Base-by-base conservation (phyloP, 2,113 vertebrate genomes). In the Pseudopipra pipra region DNA sequence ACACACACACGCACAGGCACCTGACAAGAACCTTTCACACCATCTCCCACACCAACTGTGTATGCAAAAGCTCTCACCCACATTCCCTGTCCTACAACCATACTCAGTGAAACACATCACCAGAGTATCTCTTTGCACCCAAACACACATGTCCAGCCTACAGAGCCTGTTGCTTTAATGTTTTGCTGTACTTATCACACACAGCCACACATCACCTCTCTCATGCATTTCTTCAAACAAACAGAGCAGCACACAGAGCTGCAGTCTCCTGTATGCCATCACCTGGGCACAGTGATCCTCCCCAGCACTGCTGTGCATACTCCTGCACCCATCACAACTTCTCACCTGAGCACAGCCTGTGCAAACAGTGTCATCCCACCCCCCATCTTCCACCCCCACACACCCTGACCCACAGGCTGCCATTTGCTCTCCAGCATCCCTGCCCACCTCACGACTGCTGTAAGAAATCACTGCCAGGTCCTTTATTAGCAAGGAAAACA, bases 361-460 rank as follows among this genome's bases (percentile, higher is more conserved):
- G 16, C 37, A 59, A 16, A 21, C 16, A 3, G 4, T 12, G 18
- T 8, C 35, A 56, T 14, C 31, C 31, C 43, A 28, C 18, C 30
- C 27, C 27, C n/a, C 41, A 12, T 13, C 52, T 76, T 39, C 30
- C 49, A 22, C 37, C 37, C 0, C 2, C 44, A 20, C 27, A 8
- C 4, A 1, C 25, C 25, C 47, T 19, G 4, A 30, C 22, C 17
- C 24, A 16, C 0, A 2, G 30, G 11, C 33, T 73, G 41, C 30
- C 14, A 2, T 79, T 68, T 59, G 11, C 35, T 75, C 19, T 75
- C n/a, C n/a, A 30, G 71, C 71, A 63, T n/a, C 56, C 44, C 21
- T 59, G 31, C 24, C 3, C 0, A 3, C 18, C 0, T 2, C 2
- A 4, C 0, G 0, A n/a, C 43, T 81, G 56, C 52, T 1, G 0